Evolutionary conservation across 2,113 vertebrate genomes (phyloP).

Genomic region (Triplophysa dalaica): DNA sequence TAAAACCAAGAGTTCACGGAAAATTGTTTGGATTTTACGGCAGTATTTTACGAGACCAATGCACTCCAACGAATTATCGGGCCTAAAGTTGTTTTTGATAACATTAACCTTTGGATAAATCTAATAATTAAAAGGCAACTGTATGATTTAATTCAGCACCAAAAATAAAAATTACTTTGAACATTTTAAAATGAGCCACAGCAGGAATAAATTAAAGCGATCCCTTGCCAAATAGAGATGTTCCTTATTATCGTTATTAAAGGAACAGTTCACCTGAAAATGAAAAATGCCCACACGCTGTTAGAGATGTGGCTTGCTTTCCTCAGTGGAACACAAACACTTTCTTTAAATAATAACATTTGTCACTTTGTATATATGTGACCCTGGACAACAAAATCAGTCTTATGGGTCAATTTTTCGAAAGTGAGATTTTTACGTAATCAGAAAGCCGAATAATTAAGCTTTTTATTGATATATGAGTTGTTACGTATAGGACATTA

Average conservation of each 20-base stretch:
- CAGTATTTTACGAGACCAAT: neutral
- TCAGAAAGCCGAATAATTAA: too few species aligned
- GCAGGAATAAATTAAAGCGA: neutral
- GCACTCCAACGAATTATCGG: neutral
- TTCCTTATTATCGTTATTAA: slow-evolving; percentile 9
- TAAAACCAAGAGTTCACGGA: neutral
- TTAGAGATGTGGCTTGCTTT: too few species aligned
- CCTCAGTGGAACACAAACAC: too few species aligned
- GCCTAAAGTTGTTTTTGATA: neutral
- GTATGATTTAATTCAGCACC: too few species aligned
- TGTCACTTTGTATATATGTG: too few species aligned
- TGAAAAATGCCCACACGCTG: too few species aligned
- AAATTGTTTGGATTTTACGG: neutral
- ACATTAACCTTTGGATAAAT: neutral
- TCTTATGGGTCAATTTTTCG: too few species aligned
- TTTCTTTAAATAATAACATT: too few species aligned
- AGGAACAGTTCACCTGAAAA: neutral
- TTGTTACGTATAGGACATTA: too few species aligned
- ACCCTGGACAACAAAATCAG: too few species aligned
- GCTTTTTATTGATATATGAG: too few species aligned
- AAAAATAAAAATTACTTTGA: neutral
- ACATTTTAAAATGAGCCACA: neutral
- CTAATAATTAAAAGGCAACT: neutral
- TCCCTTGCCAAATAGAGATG: neutral
- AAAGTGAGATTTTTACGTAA: too few species aligned